Conservation (phyloP, 2,888 invertebrate species). For the Galeopsomyia nigrocyanea region DNA sequence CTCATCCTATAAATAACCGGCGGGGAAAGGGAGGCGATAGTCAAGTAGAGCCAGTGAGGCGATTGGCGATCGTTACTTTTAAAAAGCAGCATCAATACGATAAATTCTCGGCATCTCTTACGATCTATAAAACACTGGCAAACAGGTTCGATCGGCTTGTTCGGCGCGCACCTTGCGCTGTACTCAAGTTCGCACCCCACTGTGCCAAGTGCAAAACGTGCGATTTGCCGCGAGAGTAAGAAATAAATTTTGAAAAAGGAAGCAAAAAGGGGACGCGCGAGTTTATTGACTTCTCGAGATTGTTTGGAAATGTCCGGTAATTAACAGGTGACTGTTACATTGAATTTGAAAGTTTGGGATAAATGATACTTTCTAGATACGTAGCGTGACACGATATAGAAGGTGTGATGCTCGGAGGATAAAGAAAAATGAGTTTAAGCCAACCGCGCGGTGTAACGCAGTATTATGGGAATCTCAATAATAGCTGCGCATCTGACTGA, state of each 20-base stretch:
- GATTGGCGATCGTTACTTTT: too few species aligned
- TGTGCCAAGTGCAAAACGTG: slow-evolving; percentile 12
- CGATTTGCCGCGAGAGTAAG: neutral
- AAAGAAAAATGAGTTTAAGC: too few species aligned
- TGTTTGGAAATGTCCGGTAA: slow-evolving; percentile 1
- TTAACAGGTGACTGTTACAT: neutral
- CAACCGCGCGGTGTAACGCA: too few species aligned
- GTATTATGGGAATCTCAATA: too few species aligned
- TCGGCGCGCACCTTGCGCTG: slow-evolving; percentile 13
- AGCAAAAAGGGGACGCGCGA: too few species aligned
- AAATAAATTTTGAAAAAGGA: neutral
- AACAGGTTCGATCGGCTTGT: slow-evolving; percentile 40
- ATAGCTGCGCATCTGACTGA: too few species aligned
- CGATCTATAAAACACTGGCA: slow-evolving; percentile 37
- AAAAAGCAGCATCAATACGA: neutral
- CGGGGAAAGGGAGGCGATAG: too few species aligned
- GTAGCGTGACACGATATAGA: too few species aligned
- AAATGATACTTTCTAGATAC: too few species aligned
- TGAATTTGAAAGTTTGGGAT: neutral
- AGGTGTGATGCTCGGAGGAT: too few species aligned
- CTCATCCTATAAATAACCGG: too few species aligned
- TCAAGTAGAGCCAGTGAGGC: too few species aligned
- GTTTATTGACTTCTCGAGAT: neutral
- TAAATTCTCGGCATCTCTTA: slow-evolving; percentile 20
- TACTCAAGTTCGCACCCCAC: slow-evolving; percentile 27